Base-by-base conservation (phyloP, 2,797 vertebrate genomes). In the Rhyacichthys aspro region DNA sequence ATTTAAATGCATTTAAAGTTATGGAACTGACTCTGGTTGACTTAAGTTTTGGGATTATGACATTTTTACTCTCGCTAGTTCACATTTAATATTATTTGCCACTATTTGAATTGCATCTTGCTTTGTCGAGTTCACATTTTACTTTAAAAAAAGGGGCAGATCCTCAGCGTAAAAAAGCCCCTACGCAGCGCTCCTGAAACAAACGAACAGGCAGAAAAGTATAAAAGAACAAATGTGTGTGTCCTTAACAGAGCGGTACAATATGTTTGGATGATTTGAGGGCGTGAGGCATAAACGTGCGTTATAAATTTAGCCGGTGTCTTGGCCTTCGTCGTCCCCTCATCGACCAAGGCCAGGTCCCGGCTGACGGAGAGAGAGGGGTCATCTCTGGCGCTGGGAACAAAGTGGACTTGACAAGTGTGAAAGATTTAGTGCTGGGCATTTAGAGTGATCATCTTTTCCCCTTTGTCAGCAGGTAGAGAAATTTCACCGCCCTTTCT, bases 371-470 rank as follows among this genome's bases (percentile, higher is more conserved):
- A 74, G 74, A 72, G 78, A 78, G 83, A 71, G 76, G 83, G 87
- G 86, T 87, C 87, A 84, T 56, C 74, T 76, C 78, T 79, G 78
- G 82, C 80, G 53, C 74, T 70, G 53, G 78, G 74, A 86, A 88
- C 86, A 89, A 90, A 91, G 84, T 86, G 84, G 83, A 88, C 84
- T 86, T 88, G 90, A 91, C 87, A 91, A 87, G 87, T 88, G 90
- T 90, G 90, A 89, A 90, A 90, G 89, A 91, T 90, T 92, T 90
- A 92, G 84, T 83, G 85, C 75, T 10, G 70, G 78, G 80, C 88
- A 77, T 90, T 91, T 88, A 88, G 79, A 89, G 87, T 79, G 85
- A 89, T 91, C 86, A 89, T 88, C 87, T 87, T 85, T 90, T 88
- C 77, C 81, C 76, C 90, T 88, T 84, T 84, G 90, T 91, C 90